These are phyloP conservation scores for Pavo muticus DNA, from an alignment of 2,113 vertebrate species.

Conservation along the genomic window DNA sequence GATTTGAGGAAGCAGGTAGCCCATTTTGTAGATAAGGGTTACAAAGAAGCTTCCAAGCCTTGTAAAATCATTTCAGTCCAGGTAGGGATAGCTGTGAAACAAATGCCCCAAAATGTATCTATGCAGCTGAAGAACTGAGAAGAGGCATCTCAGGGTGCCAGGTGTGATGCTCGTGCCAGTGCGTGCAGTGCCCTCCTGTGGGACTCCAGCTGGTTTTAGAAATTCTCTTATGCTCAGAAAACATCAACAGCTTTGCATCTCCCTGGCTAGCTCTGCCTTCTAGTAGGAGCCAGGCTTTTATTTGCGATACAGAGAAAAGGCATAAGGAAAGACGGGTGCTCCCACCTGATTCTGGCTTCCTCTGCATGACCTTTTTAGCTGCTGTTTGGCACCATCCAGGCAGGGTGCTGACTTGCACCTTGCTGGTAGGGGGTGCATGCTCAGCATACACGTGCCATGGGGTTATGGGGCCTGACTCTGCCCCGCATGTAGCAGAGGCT, in stretches of 20 bases:
- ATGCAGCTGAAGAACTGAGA: not conserved
- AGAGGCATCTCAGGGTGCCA: fast-evolving
- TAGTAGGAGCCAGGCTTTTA: not conserved
- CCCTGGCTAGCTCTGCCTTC: not conserved
- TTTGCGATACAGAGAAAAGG: not conserved
- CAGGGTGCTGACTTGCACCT: fast-evolving
- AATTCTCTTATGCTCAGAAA: not conserved
- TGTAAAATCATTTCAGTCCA: not conserved
- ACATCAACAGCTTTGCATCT: fast-evolving
- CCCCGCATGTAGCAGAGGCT: fast-evolving
- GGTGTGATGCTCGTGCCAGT: fast-evolving
- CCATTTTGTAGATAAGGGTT: not conserved
- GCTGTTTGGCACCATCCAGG: not conserved
- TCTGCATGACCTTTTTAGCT: not conserved
- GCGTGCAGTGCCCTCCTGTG: not conserved
- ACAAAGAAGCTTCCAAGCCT: not conserved
- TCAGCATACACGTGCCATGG: not conserved
- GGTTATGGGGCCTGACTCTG: fast-evolving
- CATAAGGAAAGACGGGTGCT: fast-evolving
- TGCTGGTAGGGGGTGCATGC: too few relatives aligned
- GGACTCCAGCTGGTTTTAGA: not conserved
- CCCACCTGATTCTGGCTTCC: not conserved
- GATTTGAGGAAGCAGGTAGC: not conserved
- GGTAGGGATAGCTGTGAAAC: not conserved
- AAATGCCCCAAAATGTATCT: fast-evolving